Evolutionary conservation across 2,797 vertebrate genomes (phyloP), one percentile per base, ranked within the genome.

Genomic region (Staurois parvus): DNA sequence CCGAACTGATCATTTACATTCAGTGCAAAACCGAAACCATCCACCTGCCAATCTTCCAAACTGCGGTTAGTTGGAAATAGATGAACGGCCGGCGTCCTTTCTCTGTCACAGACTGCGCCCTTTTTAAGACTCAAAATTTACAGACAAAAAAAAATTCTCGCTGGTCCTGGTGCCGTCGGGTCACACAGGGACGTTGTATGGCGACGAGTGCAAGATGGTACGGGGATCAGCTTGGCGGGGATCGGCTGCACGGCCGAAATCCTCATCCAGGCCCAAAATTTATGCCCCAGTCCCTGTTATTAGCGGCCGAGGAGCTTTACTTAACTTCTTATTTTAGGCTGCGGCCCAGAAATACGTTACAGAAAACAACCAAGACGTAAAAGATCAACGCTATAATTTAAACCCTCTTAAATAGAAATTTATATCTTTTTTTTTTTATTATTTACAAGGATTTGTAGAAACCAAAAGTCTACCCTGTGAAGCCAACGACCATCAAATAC

Each of bases 381-480:
- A 24, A 7, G 10, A 34, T n/a, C 12, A 2, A 59, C 19, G 52
- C n/a, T 76, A 76, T 76, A 76, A 76, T 76, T 62, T 62, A 30
- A 32, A 15, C 13, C 72, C n/a, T 45, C 11, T 73, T 45, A 29
- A 28, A 75, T 56, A 75, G 32, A 75, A 56, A 75, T 52, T 13
- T 26, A 17, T 52, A 15, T 19, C 19, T 28, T 40, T 34, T 52
- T 17, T 19, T 52, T 28, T 40, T 34, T 3, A 17, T 64, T n/a
- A 66, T 64, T 40, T 77, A 40, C 62, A 64, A 64, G 76, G 32
- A n/a, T 77, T 77, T 77, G 13, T 3, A 19, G 32, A 32, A 76
- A 64, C 48, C 42, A 45, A 45, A 45, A 45, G 42, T 3, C 12
- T 2, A 15, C 13, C 8, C 42, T 45, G 42, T 45, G 42, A 45